phyloP scores from a whole-genome alignment of 1,140 invertebrate species.

The Eriocheir sinensis region DNA sequence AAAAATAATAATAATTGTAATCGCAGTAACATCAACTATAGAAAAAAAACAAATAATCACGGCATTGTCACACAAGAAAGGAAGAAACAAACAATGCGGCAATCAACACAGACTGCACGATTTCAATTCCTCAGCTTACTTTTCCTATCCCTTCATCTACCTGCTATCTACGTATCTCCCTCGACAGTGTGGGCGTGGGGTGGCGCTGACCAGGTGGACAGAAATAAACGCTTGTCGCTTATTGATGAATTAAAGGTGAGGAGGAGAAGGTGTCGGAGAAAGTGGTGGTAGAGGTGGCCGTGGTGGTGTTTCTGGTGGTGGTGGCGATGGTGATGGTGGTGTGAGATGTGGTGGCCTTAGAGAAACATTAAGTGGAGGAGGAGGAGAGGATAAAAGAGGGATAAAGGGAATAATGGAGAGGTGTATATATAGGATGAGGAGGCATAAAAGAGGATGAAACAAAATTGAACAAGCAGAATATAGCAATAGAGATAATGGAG shows the following conservation, averaged over 20 bases:
- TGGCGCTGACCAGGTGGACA: constrained; percentile 6
- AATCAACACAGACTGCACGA: too few species aligned
- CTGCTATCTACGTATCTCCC: neutral
- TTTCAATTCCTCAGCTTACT: too few species aligned
- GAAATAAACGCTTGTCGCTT: neutral
- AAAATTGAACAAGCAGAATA: neutral
- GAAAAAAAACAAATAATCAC: too few species aligned
- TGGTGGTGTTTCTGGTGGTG: too few species aligned
- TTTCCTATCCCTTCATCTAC: neutral
- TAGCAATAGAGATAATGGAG: neutral
- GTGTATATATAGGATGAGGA: neutral
- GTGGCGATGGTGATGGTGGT: neutral
- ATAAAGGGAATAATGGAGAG: neutral
- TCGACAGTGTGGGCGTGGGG: constrained; percentile 11
- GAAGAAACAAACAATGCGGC: too few species aligned
- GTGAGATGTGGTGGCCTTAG: neutral
- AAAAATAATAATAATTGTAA: neutral
- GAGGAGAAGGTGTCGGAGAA: neutral
- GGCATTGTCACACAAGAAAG: too few species aligned
- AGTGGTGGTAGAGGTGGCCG: neutral
- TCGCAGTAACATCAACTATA: too few species aligned
- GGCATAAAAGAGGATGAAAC: neutral
- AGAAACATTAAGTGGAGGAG: neutral
- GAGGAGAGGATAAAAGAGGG: neutral
- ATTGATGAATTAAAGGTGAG: constrained; percentile 16